phyloP scores from a whole-genome alignment of 2,888 invertebrate species.

The Cartodere bifasciata region DNA sequence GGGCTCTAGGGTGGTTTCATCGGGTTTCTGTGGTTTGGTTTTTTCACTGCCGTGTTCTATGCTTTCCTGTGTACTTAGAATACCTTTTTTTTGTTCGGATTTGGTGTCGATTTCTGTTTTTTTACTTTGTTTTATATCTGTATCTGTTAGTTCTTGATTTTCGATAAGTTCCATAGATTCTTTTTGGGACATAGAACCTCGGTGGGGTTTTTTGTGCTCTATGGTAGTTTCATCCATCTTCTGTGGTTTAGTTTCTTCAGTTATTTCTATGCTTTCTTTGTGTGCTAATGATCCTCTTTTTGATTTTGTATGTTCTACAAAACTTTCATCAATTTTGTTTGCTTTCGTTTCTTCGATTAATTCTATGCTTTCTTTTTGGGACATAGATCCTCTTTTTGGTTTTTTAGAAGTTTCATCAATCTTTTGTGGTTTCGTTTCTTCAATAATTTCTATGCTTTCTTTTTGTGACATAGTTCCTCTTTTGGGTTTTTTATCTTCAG shows the following conservation, averaged over 20 bases:
- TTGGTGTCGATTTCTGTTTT: constrained; percentile 1
- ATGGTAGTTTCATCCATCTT: neutral
- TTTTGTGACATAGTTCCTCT: constrained; percentile 15
- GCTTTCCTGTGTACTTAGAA: constrained; percentile 9
- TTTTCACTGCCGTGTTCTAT: neutral
- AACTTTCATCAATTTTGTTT: constrained; percentile 11
- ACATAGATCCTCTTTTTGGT: constrained; percentile 12
- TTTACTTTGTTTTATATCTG: constrained; percentile 2
- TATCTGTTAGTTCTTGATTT: constrained; percentile 25
- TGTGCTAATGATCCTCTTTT: constrained; percentile 25
- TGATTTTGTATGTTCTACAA: constrained; percentile 18
- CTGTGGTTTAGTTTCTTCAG: constrained; percentile 19
- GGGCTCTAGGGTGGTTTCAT: constrained; percentile 24
- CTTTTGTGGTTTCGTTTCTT: constrained; percentile 5
- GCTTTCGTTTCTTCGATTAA: constrained; percentile 11
- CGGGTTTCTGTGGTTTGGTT: constrained; percentile 24
- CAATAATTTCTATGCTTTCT: constrained; percentile 14
- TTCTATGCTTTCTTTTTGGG: constrained; percentile 17
- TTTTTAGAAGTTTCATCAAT: constrained; percentile 2
- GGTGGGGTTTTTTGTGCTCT: constrained; percentile 22
- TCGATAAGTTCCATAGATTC: constrained; percentile 17
- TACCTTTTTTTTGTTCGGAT: constrained; percentile 1
- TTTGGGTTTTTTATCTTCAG: neutral
- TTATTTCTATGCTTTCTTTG: constrained; percentile 19
- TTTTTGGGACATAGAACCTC: constrained; percentile 21